phyloP scores from a whole-genome alignment of 2,888 invertebrate species.

The Peribatodes rhomboidaria region DNA sequence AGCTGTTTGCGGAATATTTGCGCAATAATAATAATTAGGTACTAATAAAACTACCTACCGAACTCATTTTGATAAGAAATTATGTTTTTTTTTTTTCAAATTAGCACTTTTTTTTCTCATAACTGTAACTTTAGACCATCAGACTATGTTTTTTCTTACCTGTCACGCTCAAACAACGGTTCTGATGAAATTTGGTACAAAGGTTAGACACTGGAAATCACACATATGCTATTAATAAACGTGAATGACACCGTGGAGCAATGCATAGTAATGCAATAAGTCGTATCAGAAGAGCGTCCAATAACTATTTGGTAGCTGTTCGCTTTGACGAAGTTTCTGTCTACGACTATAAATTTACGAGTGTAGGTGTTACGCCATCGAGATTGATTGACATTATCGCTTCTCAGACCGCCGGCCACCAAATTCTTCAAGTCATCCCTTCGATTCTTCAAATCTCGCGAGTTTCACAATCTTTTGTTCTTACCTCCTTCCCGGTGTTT shows the following conservation, averaged over 20 bases:
- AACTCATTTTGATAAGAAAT: not conserved
- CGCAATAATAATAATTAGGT: not conserved
- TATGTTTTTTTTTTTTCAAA: conserved; percentile 3
- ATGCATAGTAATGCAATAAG: conserved; percentile 9
- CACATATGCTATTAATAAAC: conserved; percentile 8
- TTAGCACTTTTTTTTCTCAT: not conserved
- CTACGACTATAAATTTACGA: too few species aligned
- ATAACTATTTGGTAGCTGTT: conserved; percentile 21
- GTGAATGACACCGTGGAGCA: conserved; percentile 1
- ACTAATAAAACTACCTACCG: conserved; percentile 1
- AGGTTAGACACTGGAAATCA: conserved; percentile 8
- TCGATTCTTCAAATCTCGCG: too few species aligned
- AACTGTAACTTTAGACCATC: conserved; percentile 1
- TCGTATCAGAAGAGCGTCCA: conserved; percentile 20
- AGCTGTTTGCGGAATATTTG: conserved; percentile 10
- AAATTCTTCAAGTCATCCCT: too few species aligned
- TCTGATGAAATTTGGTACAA: conserved; percentile 7
- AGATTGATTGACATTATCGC: too few species aligned
- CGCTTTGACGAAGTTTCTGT: conserved; percentile 16
- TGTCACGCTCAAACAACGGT: conserved; percentile 7
- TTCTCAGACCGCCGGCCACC: too few species aligned
- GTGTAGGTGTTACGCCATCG: too few species aligned
- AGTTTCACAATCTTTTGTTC: too few species aligned
- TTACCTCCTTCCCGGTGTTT: too few species aligned
- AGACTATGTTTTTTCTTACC: conserved; percentile 4